Evolutionary conservation across 2,888 invertebrate genomes (phyloP).

Genomic region (Conops quadrifasciatus): DNA sequence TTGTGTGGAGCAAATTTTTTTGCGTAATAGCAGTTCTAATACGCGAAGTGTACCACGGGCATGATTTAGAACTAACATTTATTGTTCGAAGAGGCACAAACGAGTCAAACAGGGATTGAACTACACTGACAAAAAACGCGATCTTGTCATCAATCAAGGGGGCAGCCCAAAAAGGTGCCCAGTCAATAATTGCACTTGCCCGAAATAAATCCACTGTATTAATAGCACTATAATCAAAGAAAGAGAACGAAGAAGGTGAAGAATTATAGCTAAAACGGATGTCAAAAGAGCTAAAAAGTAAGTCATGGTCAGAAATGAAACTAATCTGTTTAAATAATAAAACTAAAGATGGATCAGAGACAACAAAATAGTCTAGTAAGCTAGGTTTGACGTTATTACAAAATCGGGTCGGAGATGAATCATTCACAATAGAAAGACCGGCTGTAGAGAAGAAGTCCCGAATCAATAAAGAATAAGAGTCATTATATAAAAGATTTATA

Average conservation of each 20-base stretch:
- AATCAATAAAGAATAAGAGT: background rate
- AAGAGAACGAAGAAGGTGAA: background rate
- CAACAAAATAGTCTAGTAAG: conserved; percentile 21
- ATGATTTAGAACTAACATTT: background rate
- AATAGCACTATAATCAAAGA: background rate
- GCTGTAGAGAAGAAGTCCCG: background rate
- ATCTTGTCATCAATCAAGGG: too few relatives aligned
- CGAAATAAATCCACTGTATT: background rate
- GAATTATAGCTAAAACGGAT: background rate
- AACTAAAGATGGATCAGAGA: background rate
- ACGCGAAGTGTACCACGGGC: background rate
- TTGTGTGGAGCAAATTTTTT: too few relatives aligned
- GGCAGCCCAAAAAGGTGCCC: background rate
- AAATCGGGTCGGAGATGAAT: conserved; percentile 5
- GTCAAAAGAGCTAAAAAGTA: conserved; percentile 5
- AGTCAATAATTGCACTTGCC: background rate
- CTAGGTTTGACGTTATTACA: conserved; percentile 17
- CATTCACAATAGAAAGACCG: background rate
- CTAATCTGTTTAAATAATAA: background rate
- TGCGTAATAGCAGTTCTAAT: background rate
- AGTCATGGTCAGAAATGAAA: background rate
- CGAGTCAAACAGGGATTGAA: background rate
- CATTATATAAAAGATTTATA: background rate
- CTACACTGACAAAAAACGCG: too few relatives aligned
- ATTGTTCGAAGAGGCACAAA: background rate